Conservation (phyloP, 1,140 invertebrate species). For the Plectrocnemia conspersa region DNA sequence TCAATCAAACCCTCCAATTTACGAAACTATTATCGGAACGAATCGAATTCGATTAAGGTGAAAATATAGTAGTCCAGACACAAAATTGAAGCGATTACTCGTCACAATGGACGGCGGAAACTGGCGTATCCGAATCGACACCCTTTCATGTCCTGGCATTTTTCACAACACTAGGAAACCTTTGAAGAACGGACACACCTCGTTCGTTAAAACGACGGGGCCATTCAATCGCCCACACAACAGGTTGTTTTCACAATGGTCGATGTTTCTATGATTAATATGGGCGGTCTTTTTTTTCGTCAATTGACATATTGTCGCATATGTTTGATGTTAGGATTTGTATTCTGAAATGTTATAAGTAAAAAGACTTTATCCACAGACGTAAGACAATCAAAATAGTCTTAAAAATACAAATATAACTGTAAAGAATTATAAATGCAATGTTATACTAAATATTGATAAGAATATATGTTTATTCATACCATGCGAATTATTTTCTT, state of each 20-base stretch:
- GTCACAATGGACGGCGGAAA: not conserved
- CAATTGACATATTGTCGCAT: no score
- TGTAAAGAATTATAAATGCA: no score
- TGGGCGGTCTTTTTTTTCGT: no score
- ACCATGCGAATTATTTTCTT: no score
- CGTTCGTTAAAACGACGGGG: not conserved
- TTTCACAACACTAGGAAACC: constrained; percentile 8
- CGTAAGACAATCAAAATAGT: no score
- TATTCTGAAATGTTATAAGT: no score
- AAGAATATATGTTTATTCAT: no score
- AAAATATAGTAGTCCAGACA: not conserved
- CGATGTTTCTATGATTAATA: constrained; percentile 10
- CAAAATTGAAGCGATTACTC: constrained; percentile 1
- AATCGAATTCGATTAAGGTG: not conserved
- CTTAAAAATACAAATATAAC: no score
- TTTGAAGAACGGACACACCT: not conserved
- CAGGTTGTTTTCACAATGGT: not conserved
- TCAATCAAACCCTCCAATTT: not conserved
- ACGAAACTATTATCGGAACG: not conserved
- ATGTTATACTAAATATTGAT: no score
- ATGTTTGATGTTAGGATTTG: no score
- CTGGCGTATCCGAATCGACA: not conserved
- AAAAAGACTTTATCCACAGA: no score
- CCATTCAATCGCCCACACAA: not conserved
- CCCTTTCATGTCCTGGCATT: not conserved